phyloP scores from a whole-genome alignment of 2,888 invertebrate genomes.

The Catocala nupta region DNA sequence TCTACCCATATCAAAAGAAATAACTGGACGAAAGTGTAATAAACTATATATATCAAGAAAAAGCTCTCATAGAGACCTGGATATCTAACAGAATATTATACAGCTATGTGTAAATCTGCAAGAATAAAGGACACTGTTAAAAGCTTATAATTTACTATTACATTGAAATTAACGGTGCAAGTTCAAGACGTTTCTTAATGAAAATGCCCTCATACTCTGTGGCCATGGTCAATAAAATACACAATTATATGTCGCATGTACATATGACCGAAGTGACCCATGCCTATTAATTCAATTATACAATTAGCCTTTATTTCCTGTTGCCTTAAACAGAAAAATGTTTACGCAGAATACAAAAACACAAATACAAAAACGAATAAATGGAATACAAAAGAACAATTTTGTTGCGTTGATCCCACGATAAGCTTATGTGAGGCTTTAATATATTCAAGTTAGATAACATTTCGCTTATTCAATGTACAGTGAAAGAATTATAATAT shows the following conservation, averaged over 20 bases:
- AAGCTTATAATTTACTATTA: too few species aligned
- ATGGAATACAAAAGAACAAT: slow-evolving; percentile 20
- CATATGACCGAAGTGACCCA: slow-evolving; percentile 13
- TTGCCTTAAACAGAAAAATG: slow-evolving; percentile 22
- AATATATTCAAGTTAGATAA: slow-evolving; percentile 44
- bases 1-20: too few species aligned
- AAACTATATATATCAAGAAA: too few species aligned
- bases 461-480: slow-evolving; percentile 31
- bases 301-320: slow-evolving; percentile 26
- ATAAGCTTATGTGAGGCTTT: slow-evolving; percentile 41
- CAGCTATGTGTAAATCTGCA: too few species aligned
- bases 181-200: too few species aligned
- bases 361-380: background rate
- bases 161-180: too few species aligned
- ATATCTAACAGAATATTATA: too few species aligned
- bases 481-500: slow-evolving; percentile 50
- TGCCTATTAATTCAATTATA: slow-evolving; percentile 42
- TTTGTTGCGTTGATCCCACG: slow-evolving; percentile 36
- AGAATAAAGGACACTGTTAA: too few species aligned
- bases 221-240: slow-evolving; percentile 25
- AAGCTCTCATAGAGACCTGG: too few species aligned
- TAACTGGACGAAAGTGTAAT: too few species aligned
- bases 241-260: slow-evolving; percentile 8
- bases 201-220: slow-evolving; percentile 14
- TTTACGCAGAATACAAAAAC: slow-evolving; percentile 30